Percentiles rank a stretch among this genome's conserved stretches.
Conservation (phyloP, 2,888 invertebrate genomes). For the Drosophila buzzatii region DNA sequence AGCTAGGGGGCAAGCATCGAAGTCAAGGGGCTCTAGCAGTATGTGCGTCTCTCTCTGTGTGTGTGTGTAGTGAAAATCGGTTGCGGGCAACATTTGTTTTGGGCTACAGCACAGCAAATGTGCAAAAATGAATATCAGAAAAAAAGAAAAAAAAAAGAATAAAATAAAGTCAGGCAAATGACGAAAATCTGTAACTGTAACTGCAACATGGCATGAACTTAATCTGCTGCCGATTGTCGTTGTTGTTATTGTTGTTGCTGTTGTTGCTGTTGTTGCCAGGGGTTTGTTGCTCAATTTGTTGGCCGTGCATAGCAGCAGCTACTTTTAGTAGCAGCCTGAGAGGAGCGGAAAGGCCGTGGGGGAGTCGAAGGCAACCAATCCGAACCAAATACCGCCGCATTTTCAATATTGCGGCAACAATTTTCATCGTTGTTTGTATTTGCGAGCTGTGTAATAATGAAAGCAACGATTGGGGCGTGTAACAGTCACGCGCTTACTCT, state of each 20-base stretch:
- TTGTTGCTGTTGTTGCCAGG: constrained; percentile 50
- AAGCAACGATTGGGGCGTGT: constrained; percentile 72
- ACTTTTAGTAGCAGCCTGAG: constrained; percentile 22
- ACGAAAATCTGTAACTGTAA: constrained; percentile 76
- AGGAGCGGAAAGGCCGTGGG: neutral
- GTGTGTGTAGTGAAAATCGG: constrained; percentile 62
- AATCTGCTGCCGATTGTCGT: constrained; percentile 73
- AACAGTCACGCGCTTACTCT: neutral
- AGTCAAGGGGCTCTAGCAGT: neutral
- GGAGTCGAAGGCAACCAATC: constrained; percentile 23
- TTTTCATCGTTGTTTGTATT: constrained; percentile 74
- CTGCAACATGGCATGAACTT: constrained; percentile 80
- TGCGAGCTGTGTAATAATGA: constrained; percentile 73
- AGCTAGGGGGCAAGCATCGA: constrained; percentile 25
- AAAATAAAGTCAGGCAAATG: constrained; percentile 49
- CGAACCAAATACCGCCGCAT: constrained; percentile 73
- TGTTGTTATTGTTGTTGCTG: constrained; percentile 16
- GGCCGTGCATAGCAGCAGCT: constrained; percentile 41
- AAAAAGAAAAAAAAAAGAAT: constrained; percentile 29
- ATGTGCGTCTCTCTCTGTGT: neutral
- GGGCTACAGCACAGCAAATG: constrained; percentile 69
- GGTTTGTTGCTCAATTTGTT: constrained; percentile 76
- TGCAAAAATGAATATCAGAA: constrained; percentile 69
- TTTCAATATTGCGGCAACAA: constrained; percentile 80
- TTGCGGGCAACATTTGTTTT: constrained; percentile 76